Conservation (phyloP, 2,113 vertebrate species). For the Prunella himalayana region DNA sequence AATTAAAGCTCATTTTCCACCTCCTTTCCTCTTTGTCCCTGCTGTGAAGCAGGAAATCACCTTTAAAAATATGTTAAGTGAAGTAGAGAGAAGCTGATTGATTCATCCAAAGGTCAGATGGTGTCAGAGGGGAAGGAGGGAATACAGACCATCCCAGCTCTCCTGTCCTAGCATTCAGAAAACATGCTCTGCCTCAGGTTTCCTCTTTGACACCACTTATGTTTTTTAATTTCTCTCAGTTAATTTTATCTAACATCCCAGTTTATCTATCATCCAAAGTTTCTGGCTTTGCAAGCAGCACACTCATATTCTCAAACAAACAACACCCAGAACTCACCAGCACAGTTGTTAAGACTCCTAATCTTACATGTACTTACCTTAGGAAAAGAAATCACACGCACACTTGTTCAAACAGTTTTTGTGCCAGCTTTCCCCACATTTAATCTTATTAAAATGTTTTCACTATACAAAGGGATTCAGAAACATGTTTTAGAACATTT, state of each 20-base stretch:
- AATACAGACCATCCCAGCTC: background rate
- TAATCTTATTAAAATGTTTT: slow-evolving; percentile 67
- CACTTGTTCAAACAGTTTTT: slow-evolving; percentile 67
- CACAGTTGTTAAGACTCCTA: slow-evolving; percentile 35
- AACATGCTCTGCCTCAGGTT: background rate
- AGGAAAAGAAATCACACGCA: slow-evolving; percentile 48
- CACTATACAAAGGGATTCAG: slow-evolving; percentile 46
- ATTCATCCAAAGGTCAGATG: background rate
- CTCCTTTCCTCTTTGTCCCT: background rate
- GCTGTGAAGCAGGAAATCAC: slow-evolving; percentile 40
- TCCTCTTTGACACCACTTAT: background rate
- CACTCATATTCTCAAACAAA: slow-evolving; percentile 31
- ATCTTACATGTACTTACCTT: slow-evolving; percentile 37
- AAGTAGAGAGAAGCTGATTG: background rate
- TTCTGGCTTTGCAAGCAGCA: slow-evolving; percentile 11
- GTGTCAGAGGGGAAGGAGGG: background rate
- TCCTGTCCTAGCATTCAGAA: background rate
- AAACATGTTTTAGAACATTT: slow-evolving; percentile 69
- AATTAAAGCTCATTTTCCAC: background rate
- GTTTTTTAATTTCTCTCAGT: background rate
- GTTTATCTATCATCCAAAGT: background rate
- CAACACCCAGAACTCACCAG: slow-evolving; percentile 38
- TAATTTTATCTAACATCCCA: background rate
- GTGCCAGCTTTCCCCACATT: slow-evolving; percentile 51
- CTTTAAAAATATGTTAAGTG: background rate